These are phyloP conservation scores for Abrostola tripartita DNA, from an alignment of 2,888 invertebrate species.

Conservation along the genomic window DNA sequence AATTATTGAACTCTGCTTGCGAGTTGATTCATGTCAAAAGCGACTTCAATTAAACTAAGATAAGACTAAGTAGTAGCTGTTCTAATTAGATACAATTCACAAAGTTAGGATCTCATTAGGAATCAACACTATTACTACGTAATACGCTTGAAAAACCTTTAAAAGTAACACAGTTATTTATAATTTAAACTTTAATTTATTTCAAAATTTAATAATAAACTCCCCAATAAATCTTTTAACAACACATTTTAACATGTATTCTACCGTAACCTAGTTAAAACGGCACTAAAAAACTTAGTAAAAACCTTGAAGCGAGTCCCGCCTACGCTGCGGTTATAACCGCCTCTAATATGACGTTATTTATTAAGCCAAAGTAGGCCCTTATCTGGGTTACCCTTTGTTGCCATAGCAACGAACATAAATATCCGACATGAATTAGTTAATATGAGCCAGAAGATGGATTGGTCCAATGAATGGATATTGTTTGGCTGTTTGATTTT, in stretches of 20 bases:
- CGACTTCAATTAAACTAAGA: too few relatives aligned
- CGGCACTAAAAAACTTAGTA: constrained; percentile 45
- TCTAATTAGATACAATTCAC: too few relatives aligned
- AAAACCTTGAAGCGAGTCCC: constrained; percentile 52
- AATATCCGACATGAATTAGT: constrained; percentile 75
- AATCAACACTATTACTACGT: too few relatives aligned
- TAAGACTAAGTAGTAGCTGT: too few relatives aligned
- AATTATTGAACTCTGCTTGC: too few relatives aligned
- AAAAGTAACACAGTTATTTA: neutral
- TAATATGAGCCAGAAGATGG: constrained; percentile 70
- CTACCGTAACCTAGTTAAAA: constrained; percentile 55
- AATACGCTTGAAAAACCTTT: too few relatives aligned
- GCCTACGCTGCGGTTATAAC: constrained; percentile 70
- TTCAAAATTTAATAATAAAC: constrained; percentile 20
- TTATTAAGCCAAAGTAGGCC: constrained; percentile 73
- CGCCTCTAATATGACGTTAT: constrained; percentile 81
- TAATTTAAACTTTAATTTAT: neutral
- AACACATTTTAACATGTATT: constrained; percentile 29
- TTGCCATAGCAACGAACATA: constrained; percentile 68
- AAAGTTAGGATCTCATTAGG: too few relatives aligned
- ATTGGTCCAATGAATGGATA: constrained; percentile 63
- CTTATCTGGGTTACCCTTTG: constrained; percentile 77
- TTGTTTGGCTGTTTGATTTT: constrained; percentile 19
- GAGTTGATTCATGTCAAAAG: too few relatives aligned
- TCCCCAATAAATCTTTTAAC: constrained; percentile 36